Evolutionary conservation across 1,140 invertebrate genomes (phyloP).

Genomic region (Eriocheir sinensis): DNA sequence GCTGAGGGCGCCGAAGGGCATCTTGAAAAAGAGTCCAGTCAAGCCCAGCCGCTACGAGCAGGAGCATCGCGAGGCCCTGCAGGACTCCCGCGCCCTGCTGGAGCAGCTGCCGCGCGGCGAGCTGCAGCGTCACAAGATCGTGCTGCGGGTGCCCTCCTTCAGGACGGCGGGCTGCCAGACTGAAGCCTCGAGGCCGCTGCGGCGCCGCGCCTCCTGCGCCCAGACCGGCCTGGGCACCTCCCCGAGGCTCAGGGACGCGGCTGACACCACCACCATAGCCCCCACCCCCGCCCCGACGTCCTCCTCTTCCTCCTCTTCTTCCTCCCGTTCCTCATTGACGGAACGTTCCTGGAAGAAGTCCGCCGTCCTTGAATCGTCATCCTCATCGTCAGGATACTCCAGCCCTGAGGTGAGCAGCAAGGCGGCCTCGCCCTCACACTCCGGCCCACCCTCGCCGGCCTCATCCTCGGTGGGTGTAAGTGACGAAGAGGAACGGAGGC

Average conservation of each 20-base stretch:
- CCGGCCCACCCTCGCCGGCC: conserved; percentile 77
- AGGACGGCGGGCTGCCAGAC: conserved; percentile 78
- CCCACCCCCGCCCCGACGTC: neutral
- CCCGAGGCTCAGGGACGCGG: conserved; percentile 53
- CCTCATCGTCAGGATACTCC: conserved; percentile 79
- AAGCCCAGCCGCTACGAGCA: conserved; percentile 77
- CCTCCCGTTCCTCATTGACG: neutral
- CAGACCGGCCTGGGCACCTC: conserved; percentile 75
- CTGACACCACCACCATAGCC: conserved; percentile 6
- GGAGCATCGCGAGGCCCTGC: conserved; percentile 74
- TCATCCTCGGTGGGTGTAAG: conserved; percentile 68
- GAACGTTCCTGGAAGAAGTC: conserved; percentile 43
- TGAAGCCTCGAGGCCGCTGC: conserved; percentile 70
- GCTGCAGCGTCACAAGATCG: conserved; percentile 77
- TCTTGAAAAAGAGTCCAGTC: conserved; percentile 61
- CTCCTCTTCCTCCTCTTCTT: conserved; percentile 30
- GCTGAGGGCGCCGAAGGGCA: conserved; percentile 62
- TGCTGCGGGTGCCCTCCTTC: conserved; percentile 78
- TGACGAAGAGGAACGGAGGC: conserved; percentile 67
- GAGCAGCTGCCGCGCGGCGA: conserved; percentile 75
- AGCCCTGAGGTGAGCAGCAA: conserved; percentile 78
- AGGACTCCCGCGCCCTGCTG: conserved; percentile 72
- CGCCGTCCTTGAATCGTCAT: conserved; percentile 60
- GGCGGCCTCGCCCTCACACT: conserved; percentile 75
- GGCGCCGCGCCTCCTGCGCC: conserved; percentile 76